Base-by-base conservation (phyloP, 2,113 vertebrate genomes). In the Potamarius usumacintae region DNA sequence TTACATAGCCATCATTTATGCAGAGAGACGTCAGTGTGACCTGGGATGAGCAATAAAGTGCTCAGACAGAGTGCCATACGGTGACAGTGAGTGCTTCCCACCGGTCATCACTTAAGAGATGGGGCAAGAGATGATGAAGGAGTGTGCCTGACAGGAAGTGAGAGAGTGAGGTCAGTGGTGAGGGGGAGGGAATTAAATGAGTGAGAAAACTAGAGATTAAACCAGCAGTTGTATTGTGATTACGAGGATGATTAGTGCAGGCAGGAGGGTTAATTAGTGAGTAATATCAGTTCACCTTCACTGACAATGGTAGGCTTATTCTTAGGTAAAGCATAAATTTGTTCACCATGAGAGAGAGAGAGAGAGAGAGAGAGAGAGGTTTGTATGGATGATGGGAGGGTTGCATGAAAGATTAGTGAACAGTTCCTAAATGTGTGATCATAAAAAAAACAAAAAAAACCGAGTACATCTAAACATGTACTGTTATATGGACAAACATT, bases 1-100 rank as follows among this genome's bases (percentile, higher is more conserved):
- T 95, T 94, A 94, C 93, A 95, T 94, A 92, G 93, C 94, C 91
- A 94, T 94, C 91, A 93, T 94, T 95, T 95, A 94, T 93, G 93
- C 90, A 77, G n/a, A 57, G 62, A 91, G 91, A 84, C 90, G 90
- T 91, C 90, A 91, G 92, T 67, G 83, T 93, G 92, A 93, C 93
- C 85, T 48, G 92, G 88, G 90, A 88, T 92, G 89, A 90, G 93
- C 93, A 92, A 94, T 94, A 95, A 95, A 94, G 92, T 57, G 90
- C 89, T 50, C 84, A 92, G 94, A 95, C 94, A 90, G 93, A 94
- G 90, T 60, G 89, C 90, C 82, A 88, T 58, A 63, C 42, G 7
- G 69, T 83, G 86, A 87, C 80, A 87, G 48, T 20, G 92, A 95
- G 95, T 94, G 91, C 93, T 93, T 94, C 92, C 92, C 92, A 94